These are phyloP conservation scores for Euplagia quadripunctaria DNA, from an alignment of 2,888 invertebrate species.

Conservation along the genomic window DNA sequence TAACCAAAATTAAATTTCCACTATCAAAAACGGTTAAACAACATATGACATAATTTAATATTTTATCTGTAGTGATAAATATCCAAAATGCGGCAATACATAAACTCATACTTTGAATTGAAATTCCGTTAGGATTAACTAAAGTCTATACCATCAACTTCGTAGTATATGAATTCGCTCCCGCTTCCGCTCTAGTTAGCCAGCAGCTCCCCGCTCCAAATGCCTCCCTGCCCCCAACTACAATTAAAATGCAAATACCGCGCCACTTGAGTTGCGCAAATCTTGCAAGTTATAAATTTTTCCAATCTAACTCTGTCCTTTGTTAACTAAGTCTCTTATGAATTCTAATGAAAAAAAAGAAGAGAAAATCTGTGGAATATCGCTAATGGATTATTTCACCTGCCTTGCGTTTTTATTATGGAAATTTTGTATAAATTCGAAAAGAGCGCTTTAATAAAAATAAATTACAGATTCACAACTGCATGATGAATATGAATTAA, in stretches of 20 bases:
- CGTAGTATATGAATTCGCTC: conserved; percentile 1
- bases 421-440: conserved; percentile 38
- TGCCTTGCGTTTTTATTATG: conserved; percentile 46
- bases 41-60: too few species aligned
- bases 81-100: too few species aligned
- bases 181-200: conserved; percentile 11
- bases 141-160: neutral
- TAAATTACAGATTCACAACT: conserved; percentile 5
- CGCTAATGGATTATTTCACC: conserved; percentile 54
- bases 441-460: conserved; percentile 20
- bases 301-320: conserved; percentile 71
- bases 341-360: conserved; percentile 54
- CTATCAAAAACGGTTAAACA: neutral
- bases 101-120: neutral
- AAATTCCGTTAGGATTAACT: neutral
- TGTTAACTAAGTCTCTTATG: conserved; percentile 62
- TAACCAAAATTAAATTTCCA: too few species aligned
- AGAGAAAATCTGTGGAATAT: conserved; percentile 48
- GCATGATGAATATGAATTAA: conserved; percentile 1
- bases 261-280: conserved; percentile 67
- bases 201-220: conserved; percentile 19
- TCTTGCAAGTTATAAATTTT: conserved; percentile 74
- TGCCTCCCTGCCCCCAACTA: conserved; percentile 26
- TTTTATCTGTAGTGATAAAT: too few species aligned
- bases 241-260: conserved; percentile 77